Percentiles rank a stretch among this genome's conserved stretches.
These are phyloP conservation scores for Malurus elegans DNA, from an alignment of 2,113 vertebrate species.

Conservation along the genomic window DNA sequence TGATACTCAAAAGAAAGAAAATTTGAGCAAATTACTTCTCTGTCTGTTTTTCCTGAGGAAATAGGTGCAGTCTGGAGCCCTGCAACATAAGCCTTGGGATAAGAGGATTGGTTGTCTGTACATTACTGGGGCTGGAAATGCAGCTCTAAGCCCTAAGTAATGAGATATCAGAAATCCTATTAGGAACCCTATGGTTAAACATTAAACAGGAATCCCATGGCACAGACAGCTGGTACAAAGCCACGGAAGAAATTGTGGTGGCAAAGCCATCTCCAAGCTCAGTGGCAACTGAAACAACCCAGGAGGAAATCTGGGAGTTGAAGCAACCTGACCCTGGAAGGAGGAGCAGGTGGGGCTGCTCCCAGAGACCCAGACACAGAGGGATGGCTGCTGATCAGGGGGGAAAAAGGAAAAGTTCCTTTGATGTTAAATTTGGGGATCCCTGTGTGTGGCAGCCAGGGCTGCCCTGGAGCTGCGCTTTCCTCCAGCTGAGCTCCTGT, in stretches of 20 bases:
- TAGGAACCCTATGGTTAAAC: not conserved
- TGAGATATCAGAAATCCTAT: not conserved
- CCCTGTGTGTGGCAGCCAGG: not conserved
- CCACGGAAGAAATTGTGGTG: not conserved
- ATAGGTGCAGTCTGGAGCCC: not conserved
- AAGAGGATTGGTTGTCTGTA: not conserved
- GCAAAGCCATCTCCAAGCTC: not conserved
- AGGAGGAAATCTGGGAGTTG: not conserved
- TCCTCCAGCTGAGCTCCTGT: not conserved
- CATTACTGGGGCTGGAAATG: not conserved
- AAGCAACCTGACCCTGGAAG: not conserved
- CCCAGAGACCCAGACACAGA: accelerated
- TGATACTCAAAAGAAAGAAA: not conserved
- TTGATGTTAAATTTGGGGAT: not conserved
- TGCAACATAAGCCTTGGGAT: not conserved
- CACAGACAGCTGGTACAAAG: not conserved
- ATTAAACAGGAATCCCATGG: not conserved
- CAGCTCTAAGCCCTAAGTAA: not conserved
- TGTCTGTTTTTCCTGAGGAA: not conserved
- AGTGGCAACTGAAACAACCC: not conserved
- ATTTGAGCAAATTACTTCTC: not conserved
- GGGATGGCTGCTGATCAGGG: not conserved
- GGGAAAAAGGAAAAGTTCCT: not conserved
- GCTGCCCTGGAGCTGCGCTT: not conserved
- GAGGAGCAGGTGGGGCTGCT: not conserved